Base-by-base conservation (phyloP, 2,113 vertebrate genomes). In the Prunella fulvescens region DNA sequence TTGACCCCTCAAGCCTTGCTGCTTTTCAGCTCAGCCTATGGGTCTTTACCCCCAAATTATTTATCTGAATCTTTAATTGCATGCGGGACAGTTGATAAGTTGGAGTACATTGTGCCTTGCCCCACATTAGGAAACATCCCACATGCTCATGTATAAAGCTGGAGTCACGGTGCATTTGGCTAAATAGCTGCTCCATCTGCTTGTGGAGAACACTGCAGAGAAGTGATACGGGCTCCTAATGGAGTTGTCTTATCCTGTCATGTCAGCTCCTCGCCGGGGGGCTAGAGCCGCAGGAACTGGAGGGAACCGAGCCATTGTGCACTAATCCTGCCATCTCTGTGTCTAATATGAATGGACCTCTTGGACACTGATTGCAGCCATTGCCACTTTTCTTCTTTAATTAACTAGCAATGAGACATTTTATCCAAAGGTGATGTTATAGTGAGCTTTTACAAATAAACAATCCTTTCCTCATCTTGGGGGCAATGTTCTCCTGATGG, bases 121-220 rank as follows among this genome's bases (percentile, higher is more conserved):
- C 81, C 64, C 95, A 26, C 39, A 40, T 95, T 89, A 96, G 95
- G 96, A 97, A 93, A 67, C 94, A 50, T 95, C 95, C 95, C 97
- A 96, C 95, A 96, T 97, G 97, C 95, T 94, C 78, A 3, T 35
- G 81, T 91, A 65, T 92, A 95, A 96, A 83, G 57, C 81, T 29
- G 29, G 90, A 96, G 97, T 97, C 96, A 83, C 14, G 57, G 96
- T 95, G 91, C 94, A 64, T 98, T 97, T 95, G 81, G 77, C 71
- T 97, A 73, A 98, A 96, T 91, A 96, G 94, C 92, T 74, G 76
- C 79, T 91, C 95, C 92, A 91, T 97, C 97, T 98, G 97, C 85
- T 54, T 80, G 39, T 37, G 88, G 90, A 91, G 70, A 95, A 3
- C 2, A 53, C 94, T 96, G 90, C 11, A 35, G 86, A 85, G 84